A percentile compares a stretch with the other conserved stretches of the same genome.
These are phyloP conservation scores for Daubentonia madagascariensis DNA, from an alignment of 2,113 vertebrate genomes.

Conservation along the genomic window DNA sequence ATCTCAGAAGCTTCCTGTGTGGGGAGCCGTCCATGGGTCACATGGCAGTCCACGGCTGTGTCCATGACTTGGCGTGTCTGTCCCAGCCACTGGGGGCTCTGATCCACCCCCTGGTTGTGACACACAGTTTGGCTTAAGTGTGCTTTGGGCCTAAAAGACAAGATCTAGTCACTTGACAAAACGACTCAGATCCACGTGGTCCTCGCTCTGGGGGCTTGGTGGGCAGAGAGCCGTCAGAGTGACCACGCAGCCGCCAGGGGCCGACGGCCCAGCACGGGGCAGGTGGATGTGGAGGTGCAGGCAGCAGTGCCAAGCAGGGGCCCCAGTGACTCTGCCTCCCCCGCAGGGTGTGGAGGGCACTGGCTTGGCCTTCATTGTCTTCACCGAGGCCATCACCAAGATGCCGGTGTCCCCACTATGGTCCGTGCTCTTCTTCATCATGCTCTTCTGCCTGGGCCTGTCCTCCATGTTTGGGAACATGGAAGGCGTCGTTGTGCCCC, in stretches of 20 bases:
- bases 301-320: accelerated
- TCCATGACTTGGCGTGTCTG: no score
- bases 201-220: accelerated
- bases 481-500: slow-evolving; percentile 91
- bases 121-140: background rate
- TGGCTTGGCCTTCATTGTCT: slow-evolving; percentile 95
- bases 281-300: no score
- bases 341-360: slow-evolving; percentile 93
- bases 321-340: background rate
- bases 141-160: background rate
- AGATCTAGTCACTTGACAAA: accelerated
- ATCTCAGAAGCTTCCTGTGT: background rate
- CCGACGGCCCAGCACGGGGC: no score
- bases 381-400: slow-evolving; percentile 95
- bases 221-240: accelerated
- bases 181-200: accelerated
- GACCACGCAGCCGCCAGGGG: no score
- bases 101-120: accelerated
- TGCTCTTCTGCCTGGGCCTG: slow-evolving; percentile 95
- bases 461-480: slow-evolving; percentile 96
- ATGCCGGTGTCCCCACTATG: slow-evolving; percentile 95
- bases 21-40: background rate
- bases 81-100: accelerated
- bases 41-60: no score
- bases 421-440: slow-evolving; percentile 96